These are phyloP conservation scores for Nemurella pictetii DNA, from an alignment of 2,888 invertebrate genomes.

Conservation along the genomic window DNA sequence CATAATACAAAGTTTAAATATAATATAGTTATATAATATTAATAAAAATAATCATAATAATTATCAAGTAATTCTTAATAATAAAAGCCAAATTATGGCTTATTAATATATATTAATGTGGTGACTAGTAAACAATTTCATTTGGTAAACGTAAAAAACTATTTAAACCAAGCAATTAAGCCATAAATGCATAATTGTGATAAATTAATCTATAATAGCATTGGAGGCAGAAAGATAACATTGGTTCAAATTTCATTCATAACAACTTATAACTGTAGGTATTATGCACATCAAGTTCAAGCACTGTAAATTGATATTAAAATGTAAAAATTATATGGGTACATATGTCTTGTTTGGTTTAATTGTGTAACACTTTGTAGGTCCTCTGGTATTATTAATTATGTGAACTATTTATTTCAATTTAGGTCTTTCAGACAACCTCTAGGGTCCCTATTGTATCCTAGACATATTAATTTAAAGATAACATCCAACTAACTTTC, in stretches of 20 bases:
- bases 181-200: neutral
- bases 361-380: neutral
- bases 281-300: too few species aligned
- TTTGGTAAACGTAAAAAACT: conserved; percentile 22
- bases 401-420: neutral
- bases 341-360: neutral
- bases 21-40: neutral
- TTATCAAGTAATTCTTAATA: too few species aligned
- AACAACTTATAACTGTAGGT: neutral
- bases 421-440: neutral
- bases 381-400: neutral
- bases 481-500: neutral
- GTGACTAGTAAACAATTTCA: conserved; percentile 28
- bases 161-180: neutral
- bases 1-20: neutral
- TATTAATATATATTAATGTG: conserved; percentile 5
- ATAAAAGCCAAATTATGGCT: too few species aligned
- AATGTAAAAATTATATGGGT: neutral
- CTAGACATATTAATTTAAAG: neutral
- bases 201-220: neutral
- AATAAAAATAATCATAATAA: neutral
- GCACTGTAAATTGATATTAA: neutral
- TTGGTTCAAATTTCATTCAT: neutral
- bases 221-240: neutral
- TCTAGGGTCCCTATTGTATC: neutral